Conservation (phyloP, 1,140 invertebrate species). For the Bursaphelenchus mucronatus region DNA sequence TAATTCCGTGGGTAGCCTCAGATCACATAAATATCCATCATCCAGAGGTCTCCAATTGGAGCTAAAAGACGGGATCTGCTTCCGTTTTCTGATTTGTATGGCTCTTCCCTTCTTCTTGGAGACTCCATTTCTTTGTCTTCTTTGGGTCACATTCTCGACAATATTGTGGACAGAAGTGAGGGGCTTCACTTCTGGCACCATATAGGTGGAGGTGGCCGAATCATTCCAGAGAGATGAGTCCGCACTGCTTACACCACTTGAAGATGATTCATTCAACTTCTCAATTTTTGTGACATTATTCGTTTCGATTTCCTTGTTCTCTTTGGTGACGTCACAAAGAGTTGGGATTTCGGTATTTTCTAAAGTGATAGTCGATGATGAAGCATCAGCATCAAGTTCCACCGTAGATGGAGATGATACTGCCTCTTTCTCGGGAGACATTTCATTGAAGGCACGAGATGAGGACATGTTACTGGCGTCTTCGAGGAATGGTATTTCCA, state of each 20-base stretch:
- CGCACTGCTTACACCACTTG: constrained; percentile 25
- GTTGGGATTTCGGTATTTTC: no score
- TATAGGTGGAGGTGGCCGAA: neutral
- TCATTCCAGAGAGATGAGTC: constrained; percentile 15
- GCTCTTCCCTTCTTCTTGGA: neutral
- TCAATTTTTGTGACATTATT: no score
- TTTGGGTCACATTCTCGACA: constrained; percentile 18
- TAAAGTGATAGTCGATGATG: no score
- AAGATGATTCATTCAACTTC: constrained; percentile 1
- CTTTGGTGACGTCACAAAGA: neutral
- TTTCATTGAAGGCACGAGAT: no score
- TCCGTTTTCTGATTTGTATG: constrained; percentile 12
- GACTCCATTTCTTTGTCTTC: constrained; percentile 12
- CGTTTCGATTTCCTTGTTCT: neutral
- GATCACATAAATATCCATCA: neutral
- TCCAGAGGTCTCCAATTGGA: constrained; percentile 33
- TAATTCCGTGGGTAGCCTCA: constrained; percentile 15
- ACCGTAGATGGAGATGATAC: no score
- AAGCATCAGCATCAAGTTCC: no score
- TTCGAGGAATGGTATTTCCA: no score
- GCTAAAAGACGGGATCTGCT: constrained; percentile 5
- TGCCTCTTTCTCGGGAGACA: no score
- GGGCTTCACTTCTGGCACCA: neutral
- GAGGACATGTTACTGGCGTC: no score
- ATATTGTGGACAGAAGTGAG: constrained; percentile 6